Percentiles rank a stretch among this genome's conserved stretches.
These are phyloP conservation scores for Enteromius fasciolatus DNA, from an alignment of 2,797 vertebrate species.

Conservation along the genomic window DNA sequence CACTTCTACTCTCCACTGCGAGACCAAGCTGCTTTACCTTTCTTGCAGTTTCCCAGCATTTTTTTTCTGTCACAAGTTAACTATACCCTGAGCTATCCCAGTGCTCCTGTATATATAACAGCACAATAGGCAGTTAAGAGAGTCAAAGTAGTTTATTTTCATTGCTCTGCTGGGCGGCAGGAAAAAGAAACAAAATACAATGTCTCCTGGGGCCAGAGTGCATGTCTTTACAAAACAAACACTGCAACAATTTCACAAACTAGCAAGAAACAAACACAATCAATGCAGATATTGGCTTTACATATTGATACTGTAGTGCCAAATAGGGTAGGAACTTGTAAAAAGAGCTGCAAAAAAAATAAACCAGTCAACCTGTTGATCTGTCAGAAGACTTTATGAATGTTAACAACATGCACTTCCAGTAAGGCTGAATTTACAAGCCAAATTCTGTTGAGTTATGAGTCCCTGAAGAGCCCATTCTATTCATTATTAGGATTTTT, in stretches of 20 bases:
- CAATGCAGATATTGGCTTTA: neutral
- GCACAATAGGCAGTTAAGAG: constrained; percentile 35
- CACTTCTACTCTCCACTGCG: neutral
- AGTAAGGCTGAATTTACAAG: neutral
- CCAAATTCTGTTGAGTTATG: neutral
- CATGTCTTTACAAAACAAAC: constrained; percentile 1
- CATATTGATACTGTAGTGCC: neutral
- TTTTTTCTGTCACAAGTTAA: neutral
- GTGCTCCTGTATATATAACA: constrained; percentile 20
- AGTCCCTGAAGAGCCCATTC: neutral
- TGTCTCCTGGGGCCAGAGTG: neutral
- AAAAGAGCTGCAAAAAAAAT: neutral
- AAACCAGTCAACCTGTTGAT: neutral
- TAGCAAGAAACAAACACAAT: constrained; percentile 4
- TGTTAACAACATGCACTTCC: neutral
- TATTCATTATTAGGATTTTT: neutral
- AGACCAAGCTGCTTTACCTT: neutral
- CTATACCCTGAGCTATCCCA: neutral
- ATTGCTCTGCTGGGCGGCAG: constrained; percentile 3
- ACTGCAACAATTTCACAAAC: constrained; percentile 12
- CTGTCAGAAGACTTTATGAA: neutral
- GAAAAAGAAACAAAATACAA: constrained; percentile 15
- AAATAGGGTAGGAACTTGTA: neutral
- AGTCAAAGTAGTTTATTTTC: constrained; percentile 34
- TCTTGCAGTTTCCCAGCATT: neutral